phyloP scores from a whole-genome alignment of 2,797 vertebrate species.

The Sebastes trivittatus region DNA sequence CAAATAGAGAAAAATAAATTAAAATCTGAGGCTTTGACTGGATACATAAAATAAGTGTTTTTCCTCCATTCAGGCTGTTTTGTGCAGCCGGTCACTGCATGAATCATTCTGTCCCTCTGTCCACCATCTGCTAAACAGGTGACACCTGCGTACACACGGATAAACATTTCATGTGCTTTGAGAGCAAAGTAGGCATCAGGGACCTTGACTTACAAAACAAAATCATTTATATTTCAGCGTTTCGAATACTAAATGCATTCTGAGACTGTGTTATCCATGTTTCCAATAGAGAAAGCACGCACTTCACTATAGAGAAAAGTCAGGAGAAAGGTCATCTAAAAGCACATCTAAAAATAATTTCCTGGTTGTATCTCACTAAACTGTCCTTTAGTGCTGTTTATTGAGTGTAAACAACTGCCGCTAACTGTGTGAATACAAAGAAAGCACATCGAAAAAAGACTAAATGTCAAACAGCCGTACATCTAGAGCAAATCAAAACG shows the following conservation, averaged over 20 bases:
- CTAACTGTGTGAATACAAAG: conserved; percentile 39
- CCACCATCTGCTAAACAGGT: conserved; percentile 42
- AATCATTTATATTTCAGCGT: not conserved
- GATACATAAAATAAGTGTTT: conserved; percentile 28
- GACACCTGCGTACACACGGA: conserved; percentile 24
- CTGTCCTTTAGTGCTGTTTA: conserved; percentile 15
- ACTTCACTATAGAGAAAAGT: not conserved
- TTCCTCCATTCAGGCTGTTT: not conserved
- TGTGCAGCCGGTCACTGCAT: conserved; percentile 9
- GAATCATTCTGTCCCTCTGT: conserved; percentile 30
- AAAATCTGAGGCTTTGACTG: conserved; percentile 19
- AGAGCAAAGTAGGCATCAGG: conserved; percentile 4
- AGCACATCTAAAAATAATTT: conserved; percentile 20
- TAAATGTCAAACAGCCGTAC: conserved; percentile 69
- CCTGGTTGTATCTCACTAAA: not conserved
- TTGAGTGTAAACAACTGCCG: conserved; percentile 36
- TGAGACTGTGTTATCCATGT: not conserved
- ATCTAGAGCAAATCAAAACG: conserved; percentile 73
- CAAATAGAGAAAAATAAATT: conserved; percentile 15
- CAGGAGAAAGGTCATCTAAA: conserved; percentile 10
- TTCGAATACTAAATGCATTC: not conserved
- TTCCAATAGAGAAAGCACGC: not conserved
- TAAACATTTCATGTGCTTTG: conserved; percentile 16
- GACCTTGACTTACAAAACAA: not conserved
- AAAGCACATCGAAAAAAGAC: conserved; percentile 53